A percentile compares a stretch with the other conserved stretches of the same genome.
Evolutionary conservation across 2,888 invertebrate species (phyloP).

Genomic region (Apoda limacodes): DNA sequence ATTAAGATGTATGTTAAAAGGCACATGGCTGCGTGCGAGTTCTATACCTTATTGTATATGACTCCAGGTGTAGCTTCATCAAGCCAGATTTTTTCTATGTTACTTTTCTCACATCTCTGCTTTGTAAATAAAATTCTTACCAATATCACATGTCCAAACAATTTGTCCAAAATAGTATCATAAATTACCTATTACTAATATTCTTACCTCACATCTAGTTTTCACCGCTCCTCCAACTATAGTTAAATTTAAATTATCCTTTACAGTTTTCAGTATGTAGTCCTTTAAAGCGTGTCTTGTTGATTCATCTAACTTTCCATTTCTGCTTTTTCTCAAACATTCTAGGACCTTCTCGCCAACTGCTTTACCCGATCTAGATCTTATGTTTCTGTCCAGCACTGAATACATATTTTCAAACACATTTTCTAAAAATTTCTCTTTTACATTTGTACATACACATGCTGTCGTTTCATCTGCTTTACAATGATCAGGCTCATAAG

Average conservation of each 20-base stretch:
- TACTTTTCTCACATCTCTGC: no score
- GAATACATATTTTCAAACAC: conserved; percentile 60
- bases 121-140: no score
- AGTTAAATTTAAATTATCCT: conserved; percentile 50
- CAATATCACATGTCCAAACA: no score
- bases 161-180: no score
- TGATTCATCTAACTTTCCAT: conserved; percentile 45
- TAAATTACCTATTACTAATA: no score
- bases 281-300: conserved; percentile 41
- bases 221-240: conserved; percentile 58
- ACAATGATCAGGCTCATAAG: conserved; percentile 31
- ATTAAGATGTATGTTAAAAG: no score
- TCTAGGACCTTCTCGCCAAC: conserved; percentile 38
- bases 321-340: conserved; percentile 41
- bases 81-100: no score
- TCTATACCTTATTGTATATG: no score
- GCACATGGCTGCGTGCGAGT: no score
- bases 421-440: conserved; percentile 49
- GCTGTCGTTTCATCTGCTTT: conserved; percentile 29
- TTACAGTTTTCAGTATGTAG: conserved; percentile 43
- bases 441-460: conserved; percentile 46
- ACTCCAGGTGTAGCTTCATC: no score
- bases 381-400: conserved; percentile 37
- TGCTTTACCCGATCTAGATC: conserved; percentile 36
- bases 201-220: conserved; percentile 56